Conservation (phyloP, 2,888 invertebrate species). For the Archips crataeganus region DNA sequence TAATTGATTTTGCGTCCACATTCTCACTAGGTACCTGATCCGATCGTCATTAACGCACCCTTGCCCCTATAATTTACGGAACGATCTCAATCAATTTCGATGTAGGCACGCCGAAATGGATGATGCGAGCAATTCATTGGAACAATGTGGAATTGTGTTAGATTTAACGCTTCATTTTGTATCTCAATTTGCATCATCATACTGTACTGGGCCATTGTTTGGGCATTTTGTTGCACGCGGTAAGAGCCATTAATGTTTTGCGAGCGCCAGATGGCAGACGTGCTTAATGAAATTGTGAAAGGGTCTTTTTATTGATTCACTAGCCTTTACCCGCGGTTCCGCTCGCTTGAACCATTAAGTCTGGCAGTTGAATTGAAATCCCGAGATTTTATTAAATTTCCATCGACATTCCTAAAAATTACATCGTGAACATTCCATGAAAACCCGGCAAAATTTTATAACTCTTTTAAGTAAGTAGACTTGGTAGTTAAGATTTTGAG, state of each 20-base stretch:
- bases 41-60: conserved; percentile 32
- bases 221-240: conserved; percentile 7
- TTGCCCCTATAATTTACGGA: conserved; percentile 33
- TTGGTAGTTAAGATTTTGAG: too few species aligned
- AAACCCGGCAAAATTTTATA: too few species aligned
- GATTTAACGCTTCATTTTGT: conserved; percentile 29
- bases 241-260: conserved; percentile 9
- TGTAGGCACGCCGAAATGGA: conserved; percentile 26
- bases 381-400: too few species aligned
- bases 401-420: too few species aligned
- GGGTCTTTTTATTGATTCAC: neutral
- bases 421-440: too few species aligned
- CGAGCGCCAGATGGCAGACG: neutral
- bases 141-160: conserved; percentile 30
- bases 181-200: conserved; percentile 7
- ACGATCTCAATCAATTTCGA: conserved; percentile 39
- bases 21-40: conserved; percentile 32
- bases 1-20: conserved; percentile 29
- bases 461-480: too few species aligned
- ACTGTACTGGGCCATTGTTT: neutral
- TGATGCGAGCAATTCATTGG: conserved; percentile 16
- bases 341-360: too few species aligned
- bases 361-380: too few species aligned
- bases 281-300: conserved; percentile 2
- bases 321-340: too few species aligned